Conservation (phyloP, 2,113 vertebrate species). For the Prolemur simus region DNA sequence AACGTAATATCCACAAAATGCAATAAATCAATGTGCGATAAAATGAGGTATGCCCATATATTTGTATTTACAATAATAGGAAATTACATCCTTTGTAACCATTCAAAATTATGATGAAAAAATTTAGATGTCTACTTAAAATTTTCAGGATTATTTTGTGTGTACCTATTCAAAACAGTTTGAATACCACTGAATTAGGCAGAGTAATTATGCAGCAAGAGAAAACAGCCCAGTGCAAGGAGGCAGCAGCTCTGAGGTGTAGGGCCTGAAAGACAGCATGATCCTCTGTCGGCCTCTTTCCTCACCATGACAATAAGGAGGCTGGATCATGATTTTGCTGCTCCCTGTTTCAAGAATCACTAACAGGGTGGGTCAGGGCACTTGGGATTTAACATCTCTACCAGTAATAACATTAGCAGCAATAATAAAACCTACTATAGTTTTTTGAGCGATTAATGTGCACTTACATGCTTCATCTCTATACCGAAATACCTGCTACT, state of each 20-base stretch:
- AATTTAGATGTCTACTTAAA: background rate
- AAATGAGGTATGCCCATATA: background rate
- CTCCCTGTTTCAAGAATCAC: background rate
- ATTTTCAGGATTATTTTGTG: background rate
- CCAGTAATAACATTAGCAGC: slow-evolving; percentile 20
- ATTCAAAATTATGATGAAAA: slow-evolving; percentile 26
- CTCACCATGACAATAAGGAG: background rate
- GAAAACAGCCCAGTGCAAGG: background rate
- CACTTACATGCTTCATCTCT: background rate
- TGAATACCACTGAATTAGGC: slow-evolving; percentile 20
- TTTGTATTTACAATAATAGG: background rate
- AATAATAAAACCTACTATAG: background rate
- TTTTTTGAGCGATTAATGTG: background rate
- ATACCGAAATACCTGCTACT: background rate
- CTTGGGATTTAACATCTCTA: background rate
- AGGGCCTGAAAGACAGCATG: background rate
- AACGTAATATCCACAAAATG: background rate
- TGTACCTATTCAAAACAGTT: background rate
- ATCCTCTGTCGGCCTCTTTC: background rate
- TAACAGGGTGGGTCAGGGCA: background rate
- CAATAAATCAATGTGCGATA: background rate
- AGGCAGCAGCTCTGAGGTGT: background rate
- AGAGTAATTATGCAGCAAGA: background rate
- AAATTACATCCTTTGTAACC: background rate
- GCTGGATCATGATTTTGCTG: background rate